Conservation (phyloP, 2,113 vertebrate species). For the Cisticola juncidis region DNA sequence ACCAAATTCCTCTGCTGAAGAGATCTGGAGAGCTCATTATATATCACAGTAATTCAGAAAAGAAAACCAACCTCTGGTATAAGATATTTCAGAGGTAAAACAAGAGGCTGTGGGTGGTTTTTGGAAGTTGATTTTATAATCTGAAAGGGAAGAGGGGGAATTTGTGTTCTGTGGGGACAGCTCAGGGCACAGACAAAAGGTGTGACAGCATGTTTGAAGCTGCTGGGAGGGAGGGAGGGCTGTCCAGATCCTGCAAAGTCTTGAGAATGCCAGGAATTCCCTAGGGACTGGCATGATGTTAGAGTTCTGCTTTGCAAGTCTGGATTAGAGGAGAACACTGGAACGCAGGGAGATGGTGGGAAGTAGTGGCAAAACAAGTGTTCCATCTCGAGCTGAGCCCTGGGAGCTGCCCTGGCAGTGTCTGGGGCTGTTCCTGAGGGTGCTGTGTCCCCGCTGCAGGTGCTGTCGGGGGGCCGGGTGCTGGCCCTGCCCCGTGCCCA, state of each 20-base stretch:
- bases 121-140: background rate
- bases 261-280: background rate
- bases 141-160: background rate
- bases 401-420: background rate
- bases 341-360: background rate
- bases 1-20: background rate
- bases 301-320: background rate
- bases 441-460: conserved; percentile 55
- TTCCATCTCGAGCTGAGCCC: background rate
- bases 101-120: background rate
- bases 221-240: background rate
- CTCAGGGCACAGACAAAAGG: background rate
- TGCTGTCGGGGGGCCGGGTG: conserved; percentile 85
- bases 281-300: background rate
- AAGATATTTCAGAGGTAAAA: background rate
- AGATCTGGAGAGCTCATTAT: background rate
- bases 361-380: background rate
- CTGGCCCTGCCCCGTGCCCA: conserved; percentile 84
- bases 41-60: background rate
- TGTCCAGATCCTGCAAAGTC: background rate
- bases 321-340: background rate
- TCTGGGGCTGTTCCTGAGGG: background rate
- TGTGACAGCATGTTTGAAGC: background rate
- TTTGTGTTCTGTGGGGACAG: background rate
- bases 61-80: background rate